phyloP scores from a whole-genome alignment of 2,888 invertebrate genomes.

The Crossocerus cetratus region DNA sequence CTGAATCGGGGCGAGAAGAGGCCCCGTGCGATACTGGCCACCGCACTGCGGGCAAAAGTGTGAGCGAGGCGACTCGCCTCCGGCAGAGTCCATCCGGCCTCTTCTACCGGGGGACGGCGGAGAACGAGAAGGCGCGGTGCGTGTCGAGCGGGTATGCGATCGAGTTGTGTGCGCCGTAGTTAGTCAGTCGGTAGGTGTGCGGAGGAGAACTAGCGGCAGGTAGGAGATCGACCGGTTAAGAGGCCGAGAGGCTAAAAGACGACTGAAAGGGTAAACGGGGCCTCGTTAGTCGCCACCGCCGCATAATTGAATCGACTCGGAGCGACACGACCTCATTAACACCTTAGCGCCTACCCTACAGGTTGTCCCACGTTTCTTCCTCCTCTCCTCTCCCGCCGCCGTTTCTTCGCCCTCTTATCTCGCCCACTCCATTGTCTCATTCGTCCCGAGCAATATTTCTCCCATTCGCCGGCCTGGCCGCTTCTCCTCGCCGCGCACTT shows the following conservation, averaged over 20 bases:
- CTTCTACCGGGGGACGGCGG: not conserved
- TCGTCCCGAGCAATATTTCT: not conserved
- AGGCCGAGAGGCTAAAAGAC: constrained; percentile 67
- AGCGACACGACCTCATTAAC: constrained; percentile 77
- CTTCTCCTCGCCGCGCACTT: not conserved
- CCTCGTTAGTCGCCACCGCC: constrained; percentile 74
- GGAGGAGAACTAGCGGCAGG: constrained; percentile 55
- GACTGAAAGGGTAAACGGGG: constrained; percentile 72
- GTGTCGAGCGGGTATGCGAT: constrained; percentile 18
- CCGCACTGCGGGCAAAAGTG: too few species aligned
- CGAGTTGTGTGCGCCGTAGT: constrained; percentile 36
- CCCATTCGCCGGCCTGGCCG: not conserved
- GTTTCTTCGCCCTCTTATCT: not conserved
- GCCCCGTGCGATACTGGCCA: too few species aligned
- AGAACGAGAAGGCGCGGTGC: not conserved
- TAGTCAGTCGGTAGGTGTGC: constrained; percentile 39
- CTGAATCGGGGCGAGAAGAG: too few species aligned
- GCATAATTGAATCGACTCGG: constrained; percentile 76
- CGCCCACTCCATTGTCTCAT: not conserved
- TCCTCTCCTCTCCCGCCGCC: constrained; percentile 32
- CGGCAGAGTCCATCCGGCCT: too few species aligned
- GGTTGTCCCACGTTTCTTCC: constrained; percentile 73
- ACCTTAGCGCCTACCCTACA: constrained; percentile 75
- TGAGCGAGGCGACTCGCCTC: too few species aligned
- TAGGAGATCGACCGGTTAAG: constrained; percentile 63